Evolutionary conservation across 2,888 invertebrate species (phyloP), one percentile per base, ranked within the genome.

Genomic region (Baccha elongata): DNA sequence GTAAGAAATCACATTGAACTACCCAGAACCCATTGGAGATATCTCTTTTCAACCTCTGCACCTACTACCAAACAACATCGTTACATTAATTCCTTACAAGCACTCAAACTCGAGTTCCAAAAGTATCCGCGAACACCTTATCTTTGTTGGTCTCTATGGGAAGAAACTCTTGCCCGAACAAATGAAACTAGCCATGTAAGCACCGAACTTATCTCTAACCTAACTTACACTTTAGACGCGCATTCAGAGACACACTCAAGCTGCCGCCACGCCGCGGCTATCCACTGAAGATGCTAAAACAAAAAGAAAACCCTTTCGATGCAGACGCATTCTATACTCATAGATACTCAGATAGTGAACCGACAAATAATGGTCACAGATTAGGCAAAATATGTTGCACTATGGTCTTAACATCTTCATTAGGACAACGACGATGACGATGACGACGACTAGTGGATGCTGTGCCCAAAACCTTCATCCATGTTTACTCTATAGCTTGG

Each of bases 401-500:
- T 29, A 46, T 78, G 78, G 72, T 78, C 83, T 83, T 78, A 78
- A 83, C 83, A 83, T 83, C 83, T 83, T 83, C 83, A 83, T 83
- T 83, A 78, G 76, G 81, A 15, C 62, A 55, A 26, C 29, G 29
- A 37, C 21, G 6, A n/a, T 7, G n/a, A 19, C 21, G 10, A 29
- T 2, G 48, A 32, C 29, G 8, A 13, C 1, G 15, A 40, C n/a
- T 37, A n/a, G 35, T 1, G 40, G 42, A 42, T 17, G 8, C 8
- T 42, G 42, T n/a, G n/a, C 17, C 10, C 17, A 15, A 2, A 13
- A 35, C 62, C 2, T 17, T 29, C 15, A 11, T 15, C 52, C 8
- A 10, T 8, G 11, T 29, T 23, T 37, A 13, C 53, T 53, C 42
- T 52, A n/a, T n/a, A n/a, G n/a, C n/a, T 11, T n/a, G 42, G 83